Evolutionary conservation across 2,113 vertebrate species (phyloP), one percentile per base, ranked within the genome.

Genomic region (Propithecus coquereli): DNA sequence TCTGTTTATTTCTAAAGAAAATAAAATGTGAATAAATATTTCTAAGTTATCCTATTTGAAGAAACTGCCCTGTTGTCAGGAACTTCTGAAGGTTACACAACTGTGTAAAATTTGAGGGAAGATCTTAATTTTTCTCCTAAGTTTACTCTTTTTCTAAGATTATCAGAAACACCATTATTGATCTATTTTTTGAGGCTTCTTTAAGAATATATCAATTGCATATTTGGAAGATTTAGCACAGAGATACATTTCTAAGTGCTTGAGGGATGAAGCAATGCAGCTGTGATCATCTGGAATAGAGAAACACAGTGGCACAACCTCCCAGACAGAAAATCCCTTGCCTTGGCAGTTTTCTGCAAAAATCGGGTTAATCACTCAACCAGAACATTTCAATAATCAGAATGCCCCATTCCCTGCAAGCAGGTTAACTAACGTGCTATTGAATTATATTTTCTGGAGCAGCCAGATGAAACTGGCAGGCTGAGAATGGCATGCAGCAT

Each of bases 391-490:
- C 90, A 86, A 63, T 94, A 77, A 94, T 91, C 95, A 83, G 73
- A 91, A 68, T 17, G 61, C 47, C 37, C 85, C 18, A 16, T n/a
- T 87, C 63, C 66, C 57, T 68, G 50, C 32, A n/a, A 6, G 16
- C 12, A 52, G 88, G 92, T 88, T 96, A 92, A 96, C 82, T 87
- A 88, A 92, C 70, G 34, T 40, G 25, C 88, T 77, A 71, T 68
- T 77, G 88, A 90, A 88, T 93, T 80, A 52, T 87, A 92, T 92
- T 96, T 96, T 88, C 94, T 96, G 77, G 92, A 94, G 68, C 91
- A 95, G 73, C n/a, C 87, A 92, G 87, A 95, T 86, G 94, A 95
- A 84, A 85, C 82, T 85, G 97, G 94, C 90, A 90, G 95, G 61
- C 95, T 94, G 88, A 88, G 92, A 92, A 94, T 45, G 95, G 96